Conservation (phyloP, 1,140 invertebrate species). For the Sesamia nonagrioides region DNA sequence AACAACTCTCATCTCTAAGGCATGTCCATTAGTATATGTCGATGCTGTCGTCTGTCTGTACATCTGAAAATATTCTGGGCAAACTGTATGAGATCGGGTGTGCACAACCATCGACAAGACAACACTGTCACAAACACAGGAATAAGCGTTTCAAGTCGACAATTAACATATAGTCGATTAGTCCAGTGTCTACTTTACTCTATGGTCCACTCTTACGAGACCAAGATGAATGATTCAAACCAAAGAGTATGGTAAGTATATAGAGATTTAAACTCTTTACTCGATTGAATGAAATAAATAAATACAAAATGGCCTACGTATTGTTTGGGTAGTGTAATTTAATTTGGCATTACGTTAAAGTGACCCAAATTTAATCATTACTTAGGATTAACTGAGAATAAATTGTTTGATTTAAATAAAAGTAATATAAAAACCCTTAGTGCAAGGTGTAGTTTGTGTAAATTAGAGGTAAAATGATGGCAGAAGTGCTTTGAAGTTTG, state of each 20-base stretch:
- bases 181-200: background rate
- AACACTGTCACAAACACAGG: too few relatives aligned
- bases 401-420: background rate
- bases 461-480: background rate
- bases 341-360: background rate
- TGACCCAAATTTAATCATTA: background rate
- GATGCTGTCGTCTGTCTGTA: too few relatives aligned
- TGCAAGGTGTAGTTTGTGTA: background rate
- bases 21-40: too few relatives aligned
- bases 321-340: constrained; percentile 55
- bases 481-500: constrained; percentile 11
- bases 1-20: too few relatives aligned
- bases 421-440: background rate
- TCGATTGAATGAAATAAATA: constrained; percentile 29
- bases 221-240: background rate
- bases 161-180: background rate
- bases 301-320: constrained; percentile 60
- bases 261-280: too few relatives aligned
- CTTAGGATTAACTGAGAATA: background rate
- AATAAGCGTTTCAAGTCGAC: too few relatives aligned
- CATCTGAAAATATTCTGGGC: too few relatives aligned
- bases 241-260: too few relatives aligned
- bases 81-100: too few relatives aligned
- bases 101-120: too few relatives aligned
- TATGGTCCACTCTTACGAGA: background rate